These are phyloP conservation scores for Valencia hispanica DNA, from an alignment of 2,797 vertebrate genomes.

Conservation along the genomic window DNA sequence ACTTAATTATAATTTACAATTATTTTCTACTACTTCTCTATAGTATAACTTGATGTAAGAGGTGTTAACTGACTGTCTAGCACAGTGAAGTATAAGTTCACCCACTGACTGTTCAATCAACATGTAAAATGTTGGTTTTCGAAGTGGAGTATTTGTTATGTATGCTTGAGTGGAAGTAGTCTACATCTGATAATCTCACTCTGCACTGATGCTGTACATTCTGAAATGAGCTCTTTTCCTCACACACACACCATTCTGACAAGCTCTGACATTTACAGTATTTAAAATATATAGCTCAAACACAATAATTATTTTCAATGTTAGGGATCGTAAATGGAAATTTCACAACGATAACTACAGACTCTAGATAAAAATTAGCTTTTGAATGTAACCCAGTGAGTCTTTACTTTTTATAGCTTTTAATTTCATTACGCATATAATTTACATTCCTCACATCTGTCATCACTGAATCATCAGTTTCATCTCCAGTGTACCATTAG, in stretches of 20 bases:
- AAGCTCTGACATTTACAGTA: background rate
- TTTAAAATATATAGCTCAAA: background rate
- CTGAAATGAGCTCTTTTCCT: background rate
- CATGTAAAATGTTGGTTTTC: background rate
- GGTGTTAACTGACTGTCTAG: background rate
- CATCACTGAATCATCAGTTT: background rate
- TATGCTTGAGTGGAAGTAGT: background rate
- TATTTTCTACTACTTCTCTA: no score
- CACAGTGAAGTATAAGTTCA: background rate
- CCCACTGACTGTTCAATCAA: background rate
- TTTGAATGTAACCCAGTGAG: background rate
- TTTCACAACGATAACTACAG: constrained; percentile 15
- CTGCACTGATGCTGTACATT: background rate
- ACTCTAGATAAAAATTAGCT: background rate
- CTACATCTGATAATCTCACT: no score
- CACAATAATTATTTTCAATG: background rate
- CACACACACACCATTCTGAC: background rate
- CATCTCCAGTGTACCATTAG: background rate
- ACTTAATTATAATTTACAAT: background rate
- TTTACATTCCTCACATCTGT: constrained; percentile 13
- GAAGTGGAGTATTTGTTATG: background rate
- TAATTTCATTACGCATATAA: constrained; percentile 1
- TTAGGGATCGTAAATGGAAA: background rate
- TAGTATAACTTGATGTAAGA: background rate
- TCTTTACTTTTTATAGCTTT: background rate